Percentiles rank a stretch among this genome's conserved stretches.
Conservation (phyloP, 2,113 vertebrate species). For the Gavia stellata region DNA sequence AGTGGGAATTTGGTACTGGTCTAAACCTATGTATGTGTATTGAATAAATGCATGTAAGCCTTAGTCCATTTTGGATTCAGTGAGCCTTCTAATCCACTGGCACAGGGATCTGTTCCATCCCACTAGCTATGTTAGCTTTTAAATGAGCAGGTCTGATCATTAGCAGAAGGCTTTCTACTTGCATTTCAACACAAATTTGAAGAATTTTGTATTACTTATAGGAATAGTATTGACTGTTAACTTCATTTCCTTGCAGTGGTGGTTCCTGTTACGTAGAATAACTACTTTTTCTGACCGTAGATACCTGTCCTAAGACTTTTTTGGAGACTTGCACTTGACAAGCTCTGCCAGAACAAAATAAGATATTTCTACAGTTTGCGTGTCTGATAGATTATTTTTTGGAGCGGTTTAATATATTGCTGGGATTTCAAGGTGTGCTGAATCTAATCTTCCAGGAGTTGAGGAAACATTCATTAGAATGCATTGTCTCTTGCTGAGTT, state of each 20-base stretch:
- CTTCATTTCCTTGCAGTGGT: background rate
- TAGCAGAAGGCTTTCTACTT: background rate
- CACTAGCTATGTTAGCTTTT: background rate
- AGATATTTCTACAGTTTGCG: background rate
- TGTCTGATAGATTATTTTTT: background rate
- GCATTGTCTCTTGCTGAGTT: constrained; percentile 21
- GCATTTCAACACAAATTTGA: background rate
- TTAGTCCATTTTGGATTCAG: background rate
- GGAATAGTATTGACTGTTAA: background rate
- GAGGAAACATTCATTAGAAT: constrained; percentile 43
- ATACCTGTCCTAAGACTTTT: background rate
- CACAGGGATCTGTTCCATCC: background rate
- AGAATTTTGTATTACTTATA: background rate
- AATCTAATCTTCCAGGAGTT: constrained; percentile 33
- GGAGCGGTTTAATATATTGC: background rate
- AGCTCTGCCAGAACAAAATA: background rate
- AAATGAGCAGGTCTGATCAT: background rate
- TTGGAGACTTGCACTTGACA: background rate
- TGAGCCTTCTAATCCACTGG: background rate
- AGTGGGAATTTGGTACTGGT: background rate
- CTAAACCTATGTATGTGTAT: rapidly evolving
- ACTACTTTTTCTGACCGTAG: background rate
- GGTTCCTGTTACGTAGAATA: background rate
- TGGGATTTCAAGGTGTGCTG: constrained; percentile 41
- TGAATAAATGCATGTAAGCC: background rate